phyloP scores from a whole-genome alignment of 2,888 invertebrate species.

The Zygogramma bicolorata region DNA sequence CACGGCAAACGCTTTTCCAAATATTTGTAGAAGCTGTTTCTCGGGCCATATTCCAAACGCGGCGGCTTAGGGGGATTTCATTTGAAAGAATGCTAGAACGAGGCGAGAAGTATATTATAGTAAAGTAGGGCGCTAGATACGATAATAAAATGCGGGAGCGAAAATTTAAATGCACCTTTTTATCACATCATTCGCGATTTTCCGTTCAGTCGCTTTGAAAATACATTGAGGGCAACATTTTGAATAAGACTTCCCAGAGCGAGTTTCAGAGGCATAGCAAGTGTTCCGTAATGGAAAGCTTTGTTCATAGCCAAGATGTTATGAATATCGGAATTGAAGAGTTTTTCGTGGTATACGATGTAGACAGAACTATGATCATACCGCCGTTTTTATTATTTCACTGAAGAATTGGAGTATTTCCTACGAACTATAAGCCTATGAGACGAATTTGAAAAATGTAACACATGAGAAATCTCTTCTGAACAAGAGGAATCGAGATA shows the following conservation, averaged over 20 bases:
- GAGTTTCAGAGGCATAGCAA: too few relatives aligned
- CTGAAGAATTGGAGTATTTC: too few relatives aligned
- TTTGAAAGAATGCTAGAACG: conserved; percentile 20
- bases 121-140: conserved; percentile 11
- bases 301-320: too few relatives aligned
- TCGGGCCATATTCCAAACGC: conserved; percentile 17
- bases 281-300: too few relatives aligned
- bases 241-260: not conserved
- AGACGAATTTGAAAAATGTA: too few relatives aligned
- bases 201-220: not conserved
- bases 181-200: not conserved
- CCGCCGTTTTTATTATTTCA: too few relatives aligned
- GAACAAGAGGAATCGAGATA: too few relatives aligned
- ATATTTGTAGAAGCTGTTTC: conserved; percentile 33
- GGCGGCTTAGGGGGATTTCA: conserved; percentile 19
- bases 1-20: conserved; percentile 25
- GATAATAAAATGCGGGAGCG: not conserved
- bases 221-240: not conserved
- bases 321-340: too few relatives aligned
- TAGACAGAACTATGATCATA: too few relatives aligned
- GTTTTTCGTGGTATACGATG: too few relatives aligned
- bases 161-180: conserved; percentile 7
- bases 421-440: too few relatives aligned
- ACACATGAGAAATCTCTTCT: too few relatives aligned
- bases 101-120: conserved; percentile 23